phyloP scores from a whole-genome alignment of 2,888 invertebrate species.

The Drosophila conformis region DNA sequence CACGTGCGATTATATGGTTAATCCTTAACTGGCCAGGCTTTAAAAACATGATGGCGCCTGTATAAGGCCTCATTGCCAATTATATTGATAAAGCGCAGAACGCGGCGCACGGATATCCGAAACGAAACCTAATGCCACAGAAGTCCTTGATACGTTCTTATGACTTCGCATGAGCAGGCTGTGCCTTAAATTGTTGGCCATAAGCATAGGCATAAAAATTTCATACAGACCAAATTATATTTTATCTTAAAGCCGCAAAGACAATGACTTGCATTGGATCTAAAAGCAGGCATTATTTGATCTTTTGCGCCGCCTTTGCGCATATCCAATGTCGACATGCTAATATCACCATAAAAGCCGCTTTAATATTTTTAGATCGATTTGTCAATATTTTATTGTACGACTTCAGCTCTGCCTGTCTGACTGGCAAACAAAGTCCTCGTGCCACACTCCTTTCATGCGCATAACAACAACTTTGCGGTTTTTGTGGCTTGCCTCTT shows the following conservation, averaged over 20 bases:
- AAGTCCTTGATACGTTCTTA: slow-evolving; percentile 43
- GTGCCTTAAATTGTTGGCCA: slow-evolving; percentile 16
- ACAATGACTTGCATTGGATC: slow-evolving; percentile 2
- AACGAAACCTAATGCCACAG: slow-evolving; percentile 21
- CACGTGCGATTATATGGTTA: slow-evolving; percentile 58
- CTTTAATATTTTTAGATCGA: slow-evolving; percentile 11
- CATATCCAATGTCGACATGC: not conserved
- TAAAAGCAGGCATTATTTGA: slow-evolving; percentile 6
- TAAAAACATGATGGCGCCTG: slow-evolving; percentile 10
- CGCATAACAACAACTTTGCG: slow-evolving; percentile 38
- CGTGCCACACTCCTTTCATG: slow-evolving; percentile 12
- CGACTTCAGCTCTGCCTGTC: slow-evolving; percentile 15
- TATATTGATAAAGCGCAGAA: slow-evolving; percentile 33
- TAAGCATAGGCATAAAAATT: slow-evolving; percentile 9
- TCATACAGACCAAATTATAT: not conserved
- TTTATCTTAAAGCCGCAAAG: slow-evolving; percentile 13
- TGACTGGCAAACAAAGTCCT: slow-evolving; percentile 6
- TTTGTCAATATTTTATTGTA: slow-evolving; percentile 36
- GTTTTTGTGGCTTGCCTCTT: slow-evolving; percentile 48
- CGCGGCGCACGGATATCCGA: slow-evolving; percentile 1
- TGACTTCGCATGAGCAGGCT: slow-evolving; percentile 9
- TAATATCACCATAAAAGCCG: not conserved
- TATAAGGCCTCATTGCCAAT: slow-evolving; percentile 38
- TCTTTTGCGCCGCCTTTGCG: not conserved
- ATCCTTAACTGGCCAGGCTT: slow-evolving; percentile 61